Percentiles rank a stretch among this genome's conserved stretches.
These are phyloP conservation scores for Rhinatrema bivittatum DNA, from an alignment of 2,797 vertebrate genomes.

Conservation along the genomic window DNA sequence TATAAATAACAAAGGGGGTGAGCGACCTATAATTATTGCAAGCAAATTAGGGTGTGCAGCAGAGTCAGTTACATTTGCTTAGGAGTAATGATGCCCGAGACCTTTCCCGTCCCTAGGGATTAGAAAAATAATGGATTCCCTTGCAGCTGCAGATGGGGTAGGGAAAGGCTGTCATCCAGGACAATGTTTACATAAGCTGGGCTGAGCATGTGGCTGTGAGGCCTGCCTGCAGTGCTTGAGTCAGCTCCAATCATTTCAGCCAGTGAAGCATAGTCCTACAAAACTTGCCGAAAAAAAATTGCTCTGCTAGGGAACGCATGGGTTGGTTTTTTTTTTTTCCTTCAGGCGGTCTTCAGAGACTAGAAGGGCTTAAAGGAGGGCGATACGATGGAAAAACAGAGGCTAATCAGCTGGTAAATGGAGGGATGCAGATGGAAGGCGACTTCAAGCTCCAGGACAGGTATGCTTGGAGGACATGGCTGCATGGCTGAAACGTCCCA, in stretches of 20 bases:
- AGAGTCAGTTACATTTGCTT: conserved; percentile 96
- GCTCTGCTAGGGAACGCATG: conserved; percentile 1
- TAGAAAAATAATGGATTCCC: conserved; percentile 83
- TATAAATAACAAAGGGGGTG: conserved; percentile 94
- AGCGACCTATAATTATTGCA: conserved; percentile 97
- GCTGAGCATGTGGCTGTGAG: conserved; percentile 49
- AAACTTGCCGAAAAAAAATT: not conserved
- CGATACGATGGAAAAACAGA: conserved; percentile 20
- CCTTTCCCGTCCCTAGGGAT: conserved; percentile 74
- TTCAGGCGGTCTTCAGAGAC: not conserved
- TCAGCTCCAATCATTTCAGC: conserved; percentile 39
- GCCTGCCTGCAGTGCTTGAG: conserved; percentile 28
- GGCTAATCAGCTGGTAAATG: conserved; percentile 8
- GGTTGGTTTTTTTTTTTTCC: too few relatives aligned
- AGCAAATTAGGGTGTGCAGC: conserved; percentile 92
- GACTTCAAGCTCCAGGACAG: conserved; percentile 3
- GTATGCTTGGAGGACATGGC: not conserved
- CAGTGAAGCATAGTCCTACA: conserved; percentile 16
- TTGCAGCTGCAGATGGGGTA: conserved; percentile 71
- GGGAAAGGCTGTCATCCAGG: conserved; percentile 70
- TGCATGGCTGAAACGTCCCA: conserved; percentile 12
- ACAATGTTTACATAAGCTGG: conserved; percentile 66
- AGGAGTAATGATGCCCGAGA: conserved; percentile 91
- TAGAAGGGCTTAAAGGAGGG: conserved; percentile 10
- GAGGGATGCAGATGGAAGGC: conserved; percentile 21